phyloP scores from a whole-genome alignment of 2,888 invertebrate species.

The Thereva nobilitata region DNA sequence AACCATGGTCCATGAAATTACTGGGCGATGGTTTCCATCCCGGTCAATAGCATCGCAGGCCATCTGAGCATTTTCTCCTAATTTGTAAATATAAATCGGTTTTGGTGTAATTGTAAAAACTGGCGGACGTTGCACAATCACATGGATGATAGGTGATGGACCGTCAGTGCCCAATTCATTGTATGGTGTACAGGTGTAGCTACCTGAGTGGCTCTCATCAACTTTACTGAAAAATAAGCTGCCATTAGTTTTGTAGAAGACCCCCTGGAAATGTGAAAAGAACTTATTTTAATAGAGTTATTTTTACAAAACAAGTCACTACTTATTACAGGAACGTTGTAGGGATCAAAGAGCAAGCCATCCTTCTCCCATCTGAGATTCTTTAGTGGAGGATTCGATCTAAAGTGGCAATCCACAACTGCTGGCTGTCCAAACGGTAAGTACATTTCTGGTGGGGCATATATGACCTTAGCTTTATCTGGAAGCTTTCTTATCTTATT shows the following conservation, averaged over 20 bases:
- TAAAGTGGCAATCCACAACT: constrained; percentile 86
- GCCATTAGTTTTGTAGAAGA: constrained; percentile 82
- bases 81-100: constrained; percentile 80
- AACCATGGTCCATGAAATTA: constrained; percentile 72
- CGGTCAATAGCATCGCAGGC: constrained; percentile 80
- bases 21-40: constrained; percentile 67
- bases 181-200: constrained; percentile 90
- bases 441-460: constrained; percentile 81
- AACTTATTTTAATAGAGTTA: constrained; percentile 2
- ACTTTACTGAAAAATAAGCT: constrained; percentile 83
- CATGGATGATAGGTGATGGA: constrained; percentile 80
- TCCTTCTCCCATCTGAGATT: constrained; percentile 93
- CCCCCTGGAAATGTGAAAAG: constrained; percentile 60
- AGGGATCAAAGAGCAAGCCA: constrained; percentile 86
- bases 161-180: constrained; percentile 86
- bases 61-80: constrained; percentile 78
- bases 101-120: constrained; percentile 79
- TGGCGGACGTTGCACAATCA: constrained; percentile 83
- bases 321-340: constrained; percentile 69
- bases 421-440: constrained; percentile 82
- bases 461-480: constrained; percentile 92
- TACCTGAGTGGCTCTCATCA: constrained; percentile 81
- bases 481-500: constrained; percentile 47
- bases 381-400: constrained; percentile 88
- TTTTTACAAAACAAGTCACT: not conserved